Conservation (phyloP, 2,797 vertebrate genomes). For the Sebastes vulpes region DNA sequence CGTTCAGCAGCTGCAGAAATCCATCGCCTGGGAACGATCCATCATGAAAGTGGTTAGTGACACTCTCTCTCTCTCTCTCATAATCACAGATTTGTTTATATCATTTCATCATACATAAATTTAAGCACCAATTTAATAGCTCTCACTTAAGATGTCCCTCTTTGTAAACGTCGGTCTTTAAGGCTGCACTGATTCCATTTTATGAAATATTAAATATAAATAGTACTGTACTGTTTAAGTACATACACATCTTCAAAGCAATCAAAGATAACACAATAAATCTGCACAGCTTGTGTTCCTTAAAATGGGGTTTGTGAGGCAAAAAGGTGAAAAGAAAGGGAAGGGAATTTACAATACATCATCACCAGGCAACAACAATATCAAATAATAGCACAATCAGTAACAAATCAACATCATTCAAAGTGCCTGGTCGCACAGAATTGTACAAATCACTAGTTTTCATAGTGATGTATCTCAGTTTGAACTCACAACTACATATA, state of each 20-base stretch:
- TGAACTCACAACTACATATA: constrained; percentile 10
- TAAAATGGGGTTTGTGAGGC: neutral
- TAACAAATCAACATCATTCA: neutral
- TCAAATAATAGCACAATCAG: neutral
- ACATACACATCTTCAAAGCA: neutral
- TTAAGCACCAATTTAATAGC: neutral
- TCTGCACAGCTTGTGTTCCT: neutral
- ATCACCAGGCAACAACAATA: neutral
- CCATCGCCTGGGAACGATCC: constrained; percentile 95
- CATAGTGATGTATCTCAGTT: neutral
- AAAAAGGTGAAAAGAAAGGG: neutral
- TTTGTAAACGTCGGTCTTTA: neutral
- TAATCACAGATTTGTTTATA: constrained; percentile 1
- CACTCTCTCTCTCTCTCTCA: neutral
- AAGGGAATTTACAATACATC: neutral
- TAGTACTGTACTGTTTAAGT: neutral
- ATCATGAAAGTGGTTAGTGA: constrained; percentile 97
- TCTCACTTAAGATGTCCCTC: neutral
- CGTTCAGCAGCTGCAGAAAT: constrained; percentile 96
- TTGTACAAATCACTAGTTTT: neutral
- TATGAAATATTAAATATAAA: neutral
- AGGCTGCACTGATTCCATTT: neutral
- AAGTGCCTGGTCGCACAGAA: neutral
- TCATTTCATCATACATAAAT: neutral
- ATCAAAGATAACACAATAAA: neutral